Evolutionary conservation across 2,113 vertebrate species (phyloP), one percentile per base, ranked within the genome.

Genomic region (Tautogolabrus adspersus): DNA sequence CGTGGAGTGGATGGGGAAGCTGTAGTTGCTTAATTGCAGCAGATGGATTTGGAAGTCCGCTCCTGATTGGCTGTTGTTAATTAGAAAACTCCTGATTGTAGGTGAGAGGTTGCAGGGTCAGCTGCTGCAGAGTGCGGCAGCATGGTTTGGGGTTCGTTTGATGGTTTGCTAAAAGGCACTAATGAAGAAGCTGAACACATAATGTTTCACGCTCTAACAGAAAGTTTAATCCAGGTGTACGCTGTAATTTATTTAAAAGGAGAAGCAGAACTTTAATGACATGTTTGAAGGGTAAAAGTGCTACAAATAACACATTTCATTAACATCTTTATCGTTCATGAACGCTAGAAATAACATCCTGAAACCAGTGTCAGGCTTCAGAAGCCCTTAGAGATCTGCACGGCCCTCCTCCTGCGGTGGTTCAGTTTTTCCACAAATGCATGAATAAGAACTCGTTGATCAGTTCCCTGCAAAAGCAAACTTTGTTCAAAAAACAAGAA

Each of bases 1-100:
- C n/a, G 2, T 0, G 7, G 70, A 75, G 62, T 22, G 56, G n/a
- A 59, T 16, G 64, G n/a, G 60, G 37, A 30, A 18, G 58, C 42
- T 11, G 10, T 5, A 0, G 0, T 2, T 42, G 47, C 15, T 51
- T 65, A 16, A 66, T 60, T 22, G n/a, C 19, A 42, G 54, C 54
- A 6, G 58, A n/a, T 60, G 38, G n/a, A 55, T 1, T 26, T 5
- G 47, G n/a, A 64, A 44, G 77, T 8, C 19, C 9, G 2, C 18
- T 19, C 63, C 23, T 62, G 26, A 76, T 69, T 70, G 74, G 67
- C 77, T 81, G 70, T 11, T 42, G 78, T 57, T 75, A 66, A 69
- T 65, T 81, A 47, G 44, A n/a, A 10, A 47, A 30, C 5, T 64
- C 60, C 37, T 8, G 47, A 8, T 49, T 49, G 47, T 49, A 37